Conservation (phyloP, 2,113 vertebrate genomes). For the Aythya baeri region DNA sequence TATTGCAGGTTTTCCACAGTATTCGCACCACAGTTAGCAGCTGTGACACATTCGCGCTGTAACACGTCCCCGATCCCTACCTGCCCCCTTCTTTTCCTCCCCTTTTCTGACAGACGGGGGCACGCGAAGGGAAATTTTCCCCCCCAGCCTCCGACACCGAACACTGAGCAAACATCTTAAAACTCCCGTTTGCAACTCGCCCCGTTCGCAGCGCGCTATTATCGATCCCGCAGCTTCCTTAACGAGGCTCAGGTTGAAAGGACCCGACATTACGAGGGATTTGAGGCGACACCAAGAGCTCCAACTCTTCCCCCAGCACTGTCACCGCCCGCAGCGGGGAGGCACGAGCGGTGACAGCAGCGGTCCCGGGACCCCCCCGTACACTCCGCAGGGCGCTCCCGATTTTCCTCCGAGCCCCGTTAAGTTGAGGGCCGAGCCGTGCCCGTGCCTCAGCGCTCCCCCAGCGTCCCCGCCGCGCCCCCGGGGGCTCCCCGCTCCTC, state of each 20-base stretch:
- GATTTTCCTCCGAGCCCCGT: background rate
- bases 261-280: rapidly evolving
- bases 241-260: background rate
- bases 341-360: background rate
- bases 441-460: background rate
- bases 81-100: background rate
- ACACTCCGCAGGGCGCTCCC: background rate
- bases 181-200: background rate
- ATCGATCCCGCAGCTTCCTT: background rate
- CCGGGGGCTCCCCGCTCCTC: background rate
- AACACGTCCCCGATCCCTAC: background rate
- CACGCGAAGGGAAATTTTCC: background rate
- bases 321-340: background rate
- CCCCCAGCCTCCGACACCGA: background rate
- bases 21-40: rapidly evolving
- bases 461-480: background rate
- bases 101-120: background rate
- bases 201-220: background rate
- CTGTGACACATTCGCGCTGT: rapidly evolving
- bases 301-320: background rate
- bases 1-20: background rate
- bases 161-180: background rate
- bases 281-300: background rate
- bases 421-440: background rate
- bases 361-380: background rate